These are phyloP conservation scores for Albula goreensis DNA, from an alignment of 2,113 vertebrate species.

Conservation along the genomic window DNA sequence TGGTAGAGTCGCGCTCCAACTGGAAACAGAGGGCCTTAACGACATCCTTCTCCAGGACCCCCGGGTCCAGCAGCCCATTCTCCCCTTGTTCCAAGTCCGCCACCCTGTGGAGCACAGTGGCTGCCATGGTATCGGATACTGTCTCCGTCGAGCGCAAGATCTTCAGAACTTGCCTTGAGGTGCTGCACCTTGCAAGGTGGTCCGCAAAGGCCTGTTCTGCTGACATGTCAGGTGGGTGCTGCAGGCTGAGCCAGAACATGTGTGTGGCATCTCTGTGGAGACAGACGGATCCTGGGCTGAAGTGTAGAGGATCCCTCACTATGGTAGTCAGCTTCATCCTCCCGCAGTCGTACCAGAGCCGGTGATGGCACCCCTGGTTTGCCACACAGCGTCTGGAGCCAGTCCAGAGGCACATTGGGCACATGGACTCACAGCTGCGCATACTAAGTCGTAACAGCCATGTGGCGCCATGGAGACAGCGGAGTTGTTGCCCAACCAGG, in stretches of 20 bases:
- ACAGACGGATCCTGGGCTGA: slow-evolving; percentile 50
- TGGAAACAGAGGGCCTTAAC: slow-evolving; percentile 76
- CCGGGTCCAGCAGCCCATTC: slow-evolving; percentile 50
- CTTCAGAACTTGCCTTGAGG: slow-evolving; percentile 71
- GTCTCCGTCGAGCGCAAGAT: slow-evolving; percentile 63
- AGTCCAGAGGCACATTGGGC: slow-evolving; percentile 37
- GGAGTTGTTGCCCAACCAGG: slow-evolving; percentile 24
- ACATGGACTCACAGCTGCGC: not conserved
- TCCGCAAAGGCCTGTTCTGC: slow-evolving; percentile 63
- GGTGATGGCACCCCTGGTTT: slow-evolving; percentile 25
- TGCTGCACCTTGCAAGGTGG: slow-evolving; percentile 57
- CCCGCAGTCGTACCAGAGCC: slow-evolving; percentile 30
- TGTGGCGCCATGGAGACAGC: slow-evolving; percentile 15
- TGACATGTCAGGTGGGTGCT: slow-evolving; percentile 44
- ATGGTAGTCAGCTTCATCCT: slow-evolving; percentile 58
- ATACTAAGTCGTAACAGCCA: not conserved
- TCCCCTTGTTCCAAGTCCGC: slow-evolving; percentile 73
- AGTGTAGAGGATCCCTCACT: slow-evolving; percentile 51
- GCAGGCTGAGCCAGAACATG: slow-evolving; percentile 44
- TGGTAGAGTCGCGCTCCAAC: slow-evolving; percentile 69
- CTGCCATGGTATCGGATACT: slow-evolving; percentile 73
- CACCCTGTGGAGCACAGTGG: slow-evolving; percentile 74
- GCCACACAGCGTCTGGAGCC: slow-evolving; percentile 31
- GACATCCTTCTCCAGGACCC: slow-evolving; percentile 63
- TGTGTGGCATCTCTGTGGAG: slow-evolving; percentile 49